Base-by-base conservation (phyloP, 2,797 vertebrate species). In the Notolepis coatsorum region DNA sequence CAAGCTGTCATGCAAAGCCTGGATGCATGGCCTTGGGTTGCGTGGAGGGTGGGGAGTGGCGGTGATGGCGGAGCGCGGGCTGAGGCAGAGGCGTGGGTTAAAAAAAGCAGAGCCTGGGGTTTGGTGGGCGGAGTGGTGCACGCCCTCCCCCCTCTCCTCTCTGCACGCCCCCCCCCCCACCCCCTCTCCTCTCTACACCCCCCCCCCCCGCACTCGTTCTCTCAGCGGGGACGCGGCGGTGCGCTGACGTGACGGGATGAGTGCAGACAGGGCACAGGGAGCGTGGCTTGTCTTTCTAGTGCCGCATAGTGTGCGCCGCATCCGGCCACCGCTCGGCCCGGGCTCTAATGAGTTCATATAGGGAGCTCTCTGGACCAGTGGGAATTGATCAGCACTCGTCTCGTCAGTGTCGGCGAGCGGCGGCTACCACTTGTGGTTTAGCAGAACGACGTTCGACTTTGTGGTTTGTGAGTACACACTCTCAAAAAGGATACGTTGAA, bases 21-120 rank as follows among this genome's bases (percentile, higher is more conserved):
- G 82, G 79, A 84, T 39, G 66, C 79, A 84, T 90, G 85, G 89
- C 90, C 87, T 88, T 86, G 84, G 87, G 89, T 85, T 84, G 86
- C 62, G 82, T 52, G 61, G 71, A 86, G 81, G 68, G 68, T 73
- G 78, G 15, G 45, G 25, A 17, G 27, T 2, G 57, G 79, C 31
- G 55, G 65, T 20, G 69, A 50, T 62, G 73, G 81, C 61, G 55
- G 73, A 52, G 72, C 63, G 66, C 58, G 37, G 42, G 54, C 65
- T 65, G 77, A 62, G 69, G 79, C 66, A 42, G 66, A 86, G 73
- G 81, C 79, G 27, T 13, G 78, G 87, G 87, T 89, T 88, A 88
- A 89, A 91, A 88, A 88, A 89, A 90, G 92, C 90, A 92, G 91
- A 93, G 90, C 85, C 90, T 86, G 89, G 79, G 88, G 91, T 91